These are phyloP conservation scores for Mactra quadrangularis DNA, from an alignment of 1,140 invertebrate species.

Conservation along the genomic window DNA sequence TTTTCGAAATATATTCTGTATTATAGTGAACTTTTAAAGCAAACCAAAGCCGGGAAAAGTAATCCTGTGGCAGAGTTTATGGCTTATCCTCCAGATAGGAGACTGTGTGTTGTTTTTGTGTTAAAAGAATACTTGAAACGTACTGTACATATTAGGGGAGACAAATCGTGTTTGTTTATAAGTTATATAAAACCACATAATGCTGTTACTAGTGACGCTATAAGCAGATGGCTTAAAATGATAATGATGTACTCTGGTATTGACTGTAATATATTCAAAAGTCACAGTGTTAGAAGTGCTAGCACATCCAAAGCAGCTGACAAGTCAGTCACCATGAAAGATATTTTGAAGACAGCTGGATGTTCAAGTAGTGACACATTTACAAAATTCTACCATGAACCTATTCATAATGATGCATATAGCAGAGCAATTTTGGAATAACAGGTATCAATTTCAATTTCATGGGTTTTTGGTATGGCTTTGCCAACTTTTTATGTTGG, in stretches of 20 bases:
- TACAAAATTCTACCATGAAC: slow-evolving; percentile 4
- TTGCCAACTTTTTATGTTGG: neutral
- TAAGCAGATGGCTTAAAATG: slow-evolving; percentile 20
- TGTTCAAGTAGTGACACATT: slow-evolving; percentile 23
- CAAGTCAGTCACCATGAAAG: neutral
- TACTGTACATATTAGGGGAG: neutral
- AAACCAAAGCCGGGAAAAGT: neutral
- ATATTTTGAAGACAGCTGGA: slow-evolving; percentile 18
- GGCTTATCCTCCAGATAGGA: slow-evolving; percentile 6
- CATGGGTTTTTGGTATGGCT: neutral
- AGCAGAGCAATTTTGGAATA: neutral
- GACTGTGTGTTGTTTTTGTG: slow-evolving; percentile 4
- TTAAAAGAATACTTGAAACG: slow-evolving; percentile 8
- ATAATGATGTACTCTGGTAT: slow-evolving; percentile 12
- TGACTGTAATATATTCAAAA: neutral
- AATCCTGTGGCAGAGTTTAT: neutral
- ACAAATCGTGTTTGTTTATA: slow-evolving; percentile 19
- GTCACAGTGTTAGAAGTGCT: slow-evolving; percentile 20
- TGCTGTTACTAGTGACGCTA: slow-evolving; percentile 18
- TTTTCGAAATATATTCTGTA: slow-evolving; percentile 23
- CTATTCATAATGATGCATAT: neutral
- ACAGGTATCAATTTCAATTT: neutral
- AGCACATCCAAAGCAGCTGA: slow-evolving; percentile 12
- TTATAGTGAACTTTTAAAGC: slow-evolving; percentile 1
- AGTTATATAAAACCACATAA: slow-evolving; percentile 47